Conservation (phyloP, 2,113 vertebrate genomes). For the Lethenteron reissneri region DNA sequence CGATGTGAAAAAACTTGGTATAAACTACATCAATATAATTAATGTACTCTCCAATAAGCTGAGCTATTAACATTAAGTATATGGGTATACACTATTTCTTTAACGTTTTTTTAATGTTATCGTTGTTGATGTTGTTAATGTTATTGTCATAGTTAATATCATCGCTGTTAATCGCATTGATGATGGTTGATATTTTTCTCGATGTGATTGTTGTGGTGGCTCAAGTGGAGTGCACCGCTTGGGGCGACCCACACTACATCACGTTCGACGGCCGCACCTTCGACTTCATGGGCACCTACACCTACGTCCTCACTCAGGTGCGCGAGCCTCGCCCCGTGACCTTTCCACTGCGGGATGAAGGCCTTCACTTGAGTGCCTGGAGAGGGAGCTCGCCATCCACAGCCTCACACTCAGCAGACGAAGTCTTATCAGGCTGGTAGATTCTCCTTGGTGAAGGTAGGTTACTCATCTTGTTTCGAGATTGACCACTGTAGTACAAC, state of each 20-base stretch:
- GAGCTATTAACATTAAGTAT: no score
- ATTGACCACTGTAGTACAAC: neutral
- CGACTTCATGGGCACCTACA: constrained; percentile 3
- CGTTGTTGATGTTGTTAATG: no score
- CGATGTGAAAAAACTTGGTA: no score
- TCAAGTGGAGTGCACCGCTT: neutral
- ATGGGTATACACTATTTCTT: no score
- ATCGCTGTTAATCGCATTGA: no score
- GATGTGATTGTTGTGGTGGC: no score
- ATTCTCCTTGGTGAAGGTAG: neutral
- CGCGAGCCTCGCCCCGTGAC: neutral
- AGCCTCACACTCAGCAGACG: neutral
- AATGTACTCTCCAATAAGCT: no score
- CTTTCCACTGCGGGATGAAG: neutral
- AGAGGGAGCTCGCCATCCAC: neutral
- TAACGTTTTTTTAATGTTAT: no score
- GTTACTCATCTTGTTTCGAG: neutral
- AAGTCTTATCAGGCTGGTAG: neutral
- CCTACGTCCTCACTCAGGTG: neutral
- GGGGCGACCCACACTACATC: constrained; percentile 1
- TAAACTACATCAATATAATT: no score
- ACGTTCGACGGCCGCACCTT: constrained; percentile 3
- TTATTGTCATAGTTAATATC: no score
- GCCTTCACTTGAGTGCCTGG: neutral
- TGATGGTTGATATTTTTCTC: no score